These are phyloP conservation scores for Noctilio leporinus DNA, from an alignment of 2,113 vertebrate genomes.

Conservation along the genomic window DNA sequence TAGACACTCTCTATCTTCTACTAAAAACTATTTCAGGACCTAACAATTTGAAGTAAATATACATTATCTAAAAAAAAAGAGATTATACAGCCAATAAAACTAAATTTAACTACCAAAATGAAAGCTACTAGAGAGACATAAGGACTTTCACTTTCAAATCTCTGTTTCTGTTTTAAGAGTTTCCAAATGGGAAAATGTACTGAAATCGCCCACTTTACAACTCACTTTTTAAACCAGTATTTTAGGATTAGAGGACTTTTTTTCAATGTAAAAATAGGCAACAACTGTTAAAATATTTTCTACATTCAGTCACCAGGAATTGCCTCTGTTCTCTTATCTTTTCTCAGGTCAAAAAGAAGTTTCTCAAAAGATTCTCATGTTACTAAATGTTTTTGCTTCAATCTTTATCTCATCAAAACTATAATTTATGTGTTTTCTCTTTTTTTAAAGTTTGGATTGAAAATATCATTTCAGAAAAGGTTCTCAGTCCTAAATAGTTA, in stretches of 20 bases:
- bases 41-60: not conserved
- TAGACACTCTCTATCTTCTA: not conserved
- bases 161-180: conserved; percentile 43
- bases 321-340: not conserved
- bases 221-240: conserved; percentile 42
- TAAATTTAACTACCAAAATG: not conserved
- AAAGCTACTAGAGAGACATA: conserved; percentile 21
- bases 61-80: not conserved
- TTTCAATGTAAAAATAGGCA: not conserved
- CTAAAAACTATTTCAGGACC: not conserved
- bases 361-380: not conserved
- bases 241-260: not conserved
- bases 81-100: not conserved
- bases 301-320: not conserved
- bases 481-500: not conserved
- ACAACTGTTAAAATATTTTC: not conserved
- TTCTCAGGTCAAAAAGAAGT: not conserved
- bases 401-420: conserved; percentile 30
- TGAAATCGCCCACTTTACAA: conserved; percentile 5
- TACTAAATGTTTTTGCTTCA: conserved; percentile 15
- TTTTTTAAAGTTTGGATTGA: conserved; percentile 9
- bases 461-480: conserved; percentile 19
- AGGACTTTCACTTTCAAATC: conserved; percentile 33
- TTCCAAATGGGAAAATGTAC: conserved; percentile 33
- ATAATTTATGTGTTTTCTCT: not conserved